These are phyloP conservation scores for Caenorhabditis remanei DNA, from an alignment of 1,140 invertebrate species.

Conservation along the genomic window DNA sequence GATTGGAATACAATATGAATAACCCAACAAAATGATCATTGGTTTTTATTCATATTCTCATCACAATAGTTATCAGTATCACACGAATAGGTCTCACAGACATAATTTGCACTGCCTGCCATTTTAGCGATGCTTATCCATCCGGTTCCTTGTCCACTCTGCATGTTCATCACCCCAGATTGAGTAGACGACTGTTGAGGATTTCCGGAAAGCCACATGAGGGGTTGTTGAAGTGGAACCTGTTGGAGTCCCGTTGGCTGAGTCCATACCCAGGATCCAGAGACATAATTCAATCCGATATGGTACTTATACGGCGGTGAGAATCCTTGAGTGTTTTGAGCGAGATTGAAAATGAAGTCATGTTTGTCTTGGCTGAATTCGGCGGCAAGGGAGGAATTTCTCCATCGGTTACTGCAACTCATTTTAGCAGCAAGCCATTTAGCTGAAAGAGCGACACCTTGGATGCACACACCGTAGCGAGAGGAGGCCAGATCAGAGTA, in stretches of 20 bases:
- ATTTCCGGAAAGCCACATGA: neutral
- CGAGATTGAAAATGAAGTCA: neutral
- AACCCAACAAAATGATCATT: too few species aligned
- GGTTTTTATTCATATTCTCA: too few species aligned
- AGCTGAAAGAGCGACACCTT: neutral
- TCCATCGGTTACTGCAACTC: neutral
- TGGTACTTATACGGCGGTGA: too few species aligned
- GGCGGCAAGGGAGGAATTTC: neutral
- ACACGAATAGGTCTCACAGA: too few species aligned
- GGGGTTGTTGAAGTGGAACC: neutral
- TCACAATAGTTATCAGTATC: too few species aligned
- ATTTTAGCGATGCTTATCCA: too few species aligned
- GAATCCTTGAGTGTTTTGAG: too few species aligned
- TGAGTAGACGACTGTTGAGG: neutral
- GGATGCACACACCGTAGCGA: neutral
- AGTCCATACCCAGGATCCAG: too few species aligned
- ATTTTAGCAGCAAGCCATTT: neutral
- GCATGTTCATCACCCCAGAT: neutral
- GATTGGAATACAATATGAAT: too few species aligned
- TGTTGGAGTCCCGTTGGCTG: neutral
- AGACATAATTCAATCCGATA: too few species aligned
- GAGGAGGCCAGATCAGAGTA: neutral
- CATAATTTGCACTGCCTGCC: too few species aligned
- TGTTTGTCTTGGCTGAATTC: neutral
- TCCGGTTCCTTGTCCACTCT: neutral